These are phyloP conservation scores for Cassiopea andromeda DNA, from an alignment of 30 jellyfish, hydroid and myxozoan species.

Conservation along the genomic window DNA sequence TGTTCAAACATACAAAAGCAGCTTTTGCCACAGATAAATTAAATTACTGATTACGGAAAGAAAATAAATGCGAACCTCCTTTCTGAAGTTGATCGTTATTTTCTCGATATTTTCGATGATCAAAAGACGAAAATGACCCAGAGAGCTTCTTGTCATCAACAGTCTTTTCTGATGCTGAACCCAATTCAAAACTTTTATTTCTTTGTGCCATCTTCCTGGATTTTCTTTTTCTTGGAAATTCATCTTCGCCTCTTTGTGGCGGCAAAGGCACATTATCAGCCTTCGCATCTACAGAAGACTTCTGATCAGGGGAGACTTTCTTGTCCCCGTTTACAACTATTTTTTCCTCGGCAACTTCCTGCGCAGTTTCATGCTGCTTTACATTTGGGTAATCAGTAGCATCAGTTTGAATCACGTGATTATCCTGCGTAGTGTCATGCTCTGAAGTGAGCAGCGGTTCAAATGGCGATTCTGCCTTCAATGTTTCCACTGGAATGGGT, in stretches of 20 bases:
- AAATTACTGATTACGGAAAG: neutral
- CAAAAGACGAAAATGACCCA: conserved; percentile 77
- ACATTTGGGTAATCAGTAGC: neutral
- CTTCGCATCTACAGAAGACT: neutral
- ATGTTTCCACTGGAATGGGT: neutral
- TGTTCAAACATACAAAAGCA: neutral
- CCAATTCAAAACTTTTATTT: conserved; percentile 71
- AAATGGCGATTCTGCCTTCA: conserved; percentile 32
- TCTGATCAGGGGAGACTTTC: neutral
- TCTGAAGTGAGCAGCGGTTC: conserved; percentile 62
- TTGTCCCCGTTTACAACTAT: neutral
- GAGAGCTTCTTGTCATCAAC: conserved; percentile 55
- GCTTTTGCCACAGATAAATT: neutral
- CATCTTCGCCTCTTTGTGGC: neutral
- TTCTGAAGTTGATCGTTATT: conserved; percentile 11
- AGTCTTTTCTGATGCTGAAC: conserved; percentile 42
- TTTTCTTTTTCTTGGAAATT: conserved; percentile 20
- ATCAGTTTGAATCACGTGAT: neutral
- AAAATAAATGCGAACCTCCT: conserved; percentile 29
- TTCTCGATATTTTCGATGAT: conserved; percentile 50
- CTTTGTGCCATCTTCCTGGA: conserved; percentile 51
- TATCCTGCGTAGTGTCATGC: conserved; percentile 26
- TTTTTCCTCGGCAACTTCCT: neutral
- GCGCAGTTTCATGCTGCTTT: neutral
- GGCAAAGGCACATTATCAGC: neutral